Base-by-base conservation (phyloP, 2,888 invertebrate species). In the Drosophila kuntzei region DNA sequence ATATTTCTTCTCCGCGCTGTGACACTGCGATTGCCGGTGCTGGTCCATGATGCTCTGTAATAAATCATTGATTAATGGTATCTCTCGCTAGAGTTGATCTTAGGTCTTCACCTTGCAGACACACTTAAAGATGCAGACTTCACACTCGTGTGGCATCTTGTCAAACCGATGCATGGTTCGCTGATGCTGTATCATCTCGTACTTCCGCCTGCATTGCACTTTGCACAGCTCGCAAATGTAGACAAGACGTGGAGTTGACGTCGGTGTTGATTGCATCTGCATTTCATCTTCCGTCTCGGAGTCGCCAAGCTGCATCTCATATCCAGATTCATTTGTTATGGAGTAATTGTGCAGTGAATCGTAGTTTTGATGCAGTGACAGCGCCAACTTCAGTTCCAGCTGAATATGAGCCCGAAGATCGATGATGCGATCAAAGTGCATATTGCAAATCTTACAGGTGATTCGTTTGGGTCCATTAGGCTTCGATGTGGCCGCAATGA, bases 111-210 rank as follows among this genome's bases (percentile, higher is more conserved):
- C 83, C 79, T 79, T 83, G 66, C 93, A 93, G 0, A 94, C 93
- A 75, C 94, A 94, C 41, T 93, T 90, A 91, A 94, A 94, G n/a
- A 92, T 90, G 81, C 94, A 94, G 14, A 92, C 89, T 39, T 92
- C 93, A 74, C 94, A 94, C 39, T 93, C 93, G 27, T 93, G 90
- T 0, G 93, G 93, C 22, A 93, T 90, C 67, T 94, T 93, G 2
- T 94, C 94, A 51, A 94, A 88, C 7, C 80, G 81, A 64, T 92
- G 92, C 71, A 89, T 80, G 1, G 87, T 79, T 27, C 90, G 83
- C 60, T 92, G 91, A 72, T 92, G 92, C 43, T 89, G 89, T 14
- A 88, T 75, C 62, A 92, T 87, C 78, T 91, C 90, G 57, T 89
- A 91, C 12, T 90, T 91, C 3, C 92, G 89, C 20, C 82, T 79